Conservation (phyloP, 2,113 vertebrate genomes). For the Pardalotus punctatus region DNA sequence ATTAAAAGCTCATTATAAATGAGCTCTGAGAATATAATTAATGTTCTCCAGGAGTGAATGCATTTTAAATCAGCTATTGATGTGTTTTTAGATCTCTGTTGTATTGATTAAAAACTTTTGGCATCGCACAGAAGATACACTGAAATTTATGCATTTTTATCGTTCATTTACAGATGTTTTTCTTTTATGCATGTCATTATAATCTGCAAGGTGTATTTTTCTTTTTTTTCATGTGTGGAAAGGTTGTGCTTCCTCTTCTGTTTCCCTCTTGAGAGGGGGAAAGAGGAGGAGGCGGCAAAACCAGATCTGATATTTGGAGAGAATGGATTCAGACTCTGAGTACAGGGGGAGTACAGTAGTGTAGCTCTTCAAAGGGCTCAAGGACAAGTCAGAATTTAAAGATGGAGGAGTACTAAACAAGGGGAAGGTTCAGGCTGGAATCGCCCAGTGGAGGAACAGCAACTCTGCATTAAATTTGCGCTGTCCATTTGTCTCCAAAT, state of each 20-base stretch:
- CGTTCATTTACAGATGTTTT: not conserved
- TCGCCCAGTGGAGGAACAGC: fast-evolving
- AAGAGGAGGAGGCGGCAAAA: not conserved
- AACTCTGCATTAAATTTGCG: not conserved
- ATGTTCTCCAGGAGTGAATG: not conserved
- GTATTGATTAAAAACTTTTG: not conserved
- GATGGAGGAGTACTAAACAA: not conserved
- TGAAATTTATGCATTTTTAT: not conserved
- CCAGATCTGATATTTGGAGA: not conserved
- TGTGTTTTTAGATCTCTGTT: not conserved
- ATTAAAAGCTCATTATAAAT: conserved; percentile 32
- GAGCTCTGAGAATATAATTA: conserved; percentile 12
- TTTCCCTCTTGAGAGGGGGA: not conserved
- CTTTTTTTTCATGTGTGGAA: not conserved
- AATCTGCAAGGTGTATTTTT: not conserved
- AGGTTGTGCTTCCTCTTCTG: not conserved
- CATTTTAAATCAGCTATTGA: not conserved
- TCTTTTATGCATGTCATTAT: not conserved
- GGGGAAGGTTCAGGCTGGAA: not conserved
- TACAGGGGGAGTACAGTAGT: not conserved
- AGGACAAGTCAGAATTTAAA: not conserved
- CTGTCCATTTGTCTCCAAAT: not conserved
- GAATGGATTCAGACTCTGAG: not conserved
- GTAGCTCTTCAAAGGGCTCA: not conserved
- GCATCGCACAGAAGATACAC: not conserved